These are phyloP conservation scores for Cervus canadensis DNA, from an alignment of 2,113 vertebrate genomes.

Conservation along the genomic window DNA sequence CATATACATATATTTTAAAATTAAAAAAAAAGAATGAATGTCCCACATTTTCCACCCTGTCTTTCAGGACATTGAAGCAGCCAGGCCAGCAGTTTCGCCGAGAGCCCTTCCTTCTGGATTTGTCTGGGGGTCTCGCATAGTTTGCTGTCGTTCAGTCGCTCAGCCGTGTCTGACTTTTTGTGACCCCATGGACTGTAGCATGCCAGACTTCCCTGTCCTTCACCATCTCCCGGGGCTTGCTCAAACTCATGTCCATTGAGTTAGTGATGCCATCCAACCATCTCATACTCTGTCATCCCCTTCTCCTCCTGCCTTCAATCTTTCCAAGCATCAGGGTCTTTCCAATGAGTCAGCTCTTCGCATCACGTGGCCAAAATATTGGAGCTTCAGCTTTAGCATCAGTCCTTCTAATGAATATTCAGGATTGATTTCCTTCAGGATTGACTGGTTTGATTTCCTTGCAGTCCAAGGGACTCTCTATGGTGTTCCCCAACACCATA, in stretches of 20 bases:
- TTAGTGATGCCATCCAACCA: not conserved
- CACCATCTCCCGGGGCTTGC: not conserved
- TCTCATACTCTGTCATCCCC: not conserved
- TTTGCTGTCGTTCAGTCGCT: not conserved
- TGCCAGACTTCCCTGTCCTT: not conserved
- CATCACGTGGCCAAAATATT: not conserved
- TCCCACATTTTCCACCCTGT: not conserved
- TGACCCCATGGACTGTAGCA: not conserved
- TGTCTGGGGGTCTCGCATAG: accelerated
- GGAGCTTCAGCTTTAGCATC: not conserved
- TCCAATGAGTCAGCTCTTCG: not conserved
- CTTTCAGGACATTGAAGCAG: not conserved
- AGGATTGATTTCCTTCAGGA: not conserved
- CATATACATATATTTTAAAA: too few species aligned
- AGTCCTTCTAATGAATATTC: not conserved
- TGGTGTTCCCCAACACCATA: not conserved
- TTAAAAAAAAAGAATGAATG: not conserved
- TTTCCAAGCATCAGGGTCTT: not conserved
- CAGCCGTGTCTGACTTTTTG: not conserved
- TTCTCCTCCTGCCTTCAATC: not conserved
- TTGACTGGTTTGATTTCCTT: not conserved
- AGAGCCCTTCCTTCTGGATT: not conserved
- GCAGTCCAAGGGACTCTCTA: not conserved
- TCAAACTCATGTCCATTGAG: not conserved
- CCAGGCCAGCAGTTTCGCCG: not conserved